Evolutionary conservation across 2,113 vertebrate species (phyloP).

Genomic region (Channa argus): DNA sequence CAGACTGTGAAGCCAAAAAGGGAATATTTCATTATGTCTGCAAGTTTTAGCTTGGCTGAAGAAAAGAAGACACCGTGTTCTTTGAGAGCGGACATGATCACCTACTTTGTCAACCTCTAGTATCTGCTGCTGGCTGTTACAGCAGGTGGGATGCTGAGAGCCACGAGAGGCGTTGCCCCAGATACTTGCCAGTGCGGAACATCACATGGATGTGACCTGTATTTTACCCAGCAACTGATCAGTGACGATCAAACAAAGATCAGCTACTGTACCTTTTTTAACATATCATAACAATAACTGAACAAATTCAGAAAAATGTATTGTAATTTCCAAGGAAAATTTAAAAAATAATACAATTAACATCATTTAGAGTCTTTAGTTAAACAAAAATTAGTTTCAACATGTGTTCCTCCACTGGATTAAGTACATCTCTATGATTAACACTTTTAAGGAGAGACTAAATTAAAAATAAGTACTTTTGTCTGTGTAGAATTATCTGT

Average conservation of each 20-base stretch:
- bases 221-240: slow-evolving; percentile 33
- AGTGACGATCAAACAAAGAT: not conserved
- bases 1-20: slow-evolving; percentile 47
- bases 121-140: slow-evolving; percentile 50
- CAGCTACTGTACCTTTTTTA: too few relatives aligned
- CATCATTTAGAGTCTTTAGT: not conserved
- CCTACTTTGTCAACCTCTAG: slow-evolving; percentile 65
- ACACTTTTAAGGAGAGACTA: slow-evolving; percentile 45
- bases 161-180: slow-evolving; percentile 57
- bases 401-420: slow-evolving; percentile 39
- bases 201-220: slow-evolving; percentile 35
- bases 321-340: not conserved
- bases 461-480: slow-evolving; percentile 23
- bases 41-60: slow-evolving; percentile 31
- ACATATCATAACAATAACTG: not conserved
- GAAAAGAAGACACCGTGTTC: slow-evolving; percentile 55
- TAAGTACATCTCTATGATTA: slow-evolving; percentile 21
- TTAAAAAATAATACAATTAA: not conserved
- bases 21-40: slow-evolving; percentile 22
- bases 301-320: not conserved
- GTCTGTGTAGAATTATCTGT: slow-evolving; percentile 30
- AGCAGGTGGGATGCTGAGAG: slow-evolving; percentile 70
- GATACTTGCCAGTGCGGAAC: slow-evolving; percentile 61
- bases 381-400: slow-evolving; percentile 36
- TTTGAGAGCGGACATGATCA: slow-evolving; percentile 56